Evolutionary conservation across 2,797 vertebrate species (phyloP).

Genomic region (Tokudaia tokunoshimensis): DNA sequence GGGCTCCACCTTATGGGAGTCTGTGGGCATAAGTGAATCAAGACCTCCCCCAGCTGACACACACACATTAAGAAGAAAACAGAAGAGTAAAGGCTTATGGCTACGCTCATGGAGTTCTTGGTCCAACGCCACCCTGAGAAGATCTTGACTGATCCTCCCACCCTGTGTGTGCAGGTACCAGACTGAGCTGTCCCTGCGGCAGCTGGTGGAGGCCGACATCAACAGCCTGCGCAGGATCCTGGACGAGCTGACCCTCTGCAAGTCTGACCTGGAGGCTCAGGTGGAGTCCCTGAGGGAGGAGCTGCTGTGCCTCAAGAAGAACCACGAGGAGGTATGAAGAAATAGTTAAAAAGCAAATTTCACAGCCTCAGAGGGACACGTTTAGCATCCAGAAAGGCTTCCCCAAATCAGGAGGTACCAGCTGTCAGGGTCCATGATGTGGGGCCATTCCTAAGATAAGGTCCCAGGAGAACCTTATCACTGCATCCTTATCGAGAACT

Average conservation of each 20-base stretch:
- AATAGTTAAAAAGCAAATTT: background rate
- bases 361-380: background rate
- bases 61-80: background rate
- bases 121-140: background rate
- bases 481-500: rapidly evolving
- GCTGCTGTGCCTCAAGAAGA: constrained; percentile 90
- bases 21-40: background rate
- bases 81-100: background rate
- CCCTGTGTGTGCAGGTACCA: constrained; percentile 88
- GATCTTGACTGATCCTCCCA: background rate
- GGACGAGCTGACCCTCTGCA: constrained; percentile 90
- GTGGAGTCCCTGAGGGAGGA: constrained; percentile 92
- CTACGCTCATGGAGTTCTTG: background rate
- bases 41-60: background rate
- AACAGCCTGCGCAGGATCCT: constrained; percentile 90
- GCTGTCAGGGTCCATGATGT: background rate
- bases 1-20: background rate
- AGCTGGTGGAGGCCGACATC: constrained; percentile 93
- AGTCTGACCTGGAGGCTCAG: constrained; percentile 91
- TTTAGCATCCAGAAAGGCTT: background rate
- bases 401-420: background rate
- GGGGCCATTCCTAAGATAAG: background rate
- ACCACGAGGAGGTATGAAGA: constrained; percentile 92
- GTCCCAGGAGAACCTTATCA: background rate
- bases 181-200: constrained; percentile 89